Evolutionary conservation across 2,113 vertebrate species (phyloP), one percentile per base, ranked within the genome.

Genomic region (Scortum barcoo): DNA sequence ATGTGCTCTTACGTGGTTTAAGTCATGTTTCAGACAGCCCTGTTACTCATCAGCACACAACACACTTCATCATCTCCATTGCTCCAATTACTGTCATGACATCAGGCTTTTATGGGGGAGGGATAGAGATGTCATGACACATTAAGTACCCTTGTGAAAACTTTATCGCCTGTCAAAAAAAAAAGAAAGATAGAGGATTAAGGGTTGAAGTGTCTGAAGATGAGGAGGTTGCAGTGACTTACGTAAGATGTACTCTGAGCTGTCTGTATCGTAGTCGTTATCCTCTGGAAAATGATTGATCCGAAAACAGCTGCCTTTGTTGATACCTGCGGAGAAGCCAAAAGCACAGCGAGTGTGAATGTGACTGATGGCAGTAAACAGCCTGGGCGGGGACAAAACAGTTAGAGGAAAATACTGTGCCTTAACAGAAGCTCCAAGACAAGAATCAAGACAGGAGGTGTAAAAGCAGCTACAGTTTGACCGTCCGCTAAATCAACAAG

Each of bases 221-320:
- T 33, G 83, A 82, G 69, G 69, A 40, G 54, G 84, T 88, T 86
- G 60, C 78, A 58, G 11, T 28, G 77, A 97, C 98, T 98, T 95
- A 99, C 98, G 97, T 84, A 99, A 95, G 91, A 99, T 97, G 89
- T 99, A 99, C 86, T 99, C 98, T 0, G 98, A 99, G 94, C 96
- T 97, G 95, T 99, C 98, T 0, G 98, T 97, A 90, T 99, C 98
- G 0, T 99, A 99, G 91, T 98, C 97, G 0, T 98, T 97, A 92
- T 99, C 98, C 69, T 98, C 97, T 16, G 98, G 98, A 90, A 99
- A 99, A 90, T 99, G 97, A 95, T 99, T 98, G 95, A 99, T 99
- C 92, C 96, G 94, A 93, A 97, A 99, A 90, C 98, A 99, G 92
- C 96, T 97, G 84, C 98, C 98, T 94, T 96, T 98, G 90, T 98